These are phyloP conservation scores for Meloidogyne chitwoodi DNA, from an alignment of 1,140 invertebrate genomes.

Conservation along the genomic window DNA sequence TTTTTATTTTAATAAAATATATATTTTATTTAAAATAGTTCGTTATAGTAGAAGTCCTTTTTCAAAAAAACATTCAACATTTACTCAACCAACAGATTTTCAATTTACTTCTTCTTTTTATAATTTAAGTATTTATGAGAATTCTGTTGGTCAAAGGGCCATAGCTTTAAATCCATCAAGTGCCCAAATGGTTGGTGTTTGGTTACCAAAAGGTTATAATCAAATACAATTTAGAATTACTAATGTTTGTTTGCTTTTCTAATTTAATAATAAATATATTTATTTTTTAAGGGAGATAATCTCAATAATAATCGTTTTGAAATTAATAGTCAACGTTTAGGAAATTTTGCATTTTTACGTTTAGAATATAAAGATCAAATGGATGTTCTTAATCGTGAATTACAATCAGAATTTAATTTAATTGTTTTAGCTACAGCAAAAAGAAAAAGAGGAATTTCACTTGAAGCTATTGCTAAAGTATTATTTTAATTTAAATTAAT, in stretches of 20 bases:
- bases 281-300: slow-evolving; percentile 36
- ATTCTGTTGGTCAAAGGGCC: slow-evolving; percentile 16
- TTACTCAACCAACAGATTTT: slow-evolving; percentile 31
- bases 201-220: slow-evolving; percentile 34
- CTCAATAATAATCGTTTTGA: slow-evolving; percentile 35
- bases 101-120: slow-evolving; percentile 42
- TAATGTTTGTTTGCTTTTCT: too few species aligned
- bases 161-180: slow-evolving; percentile 1
- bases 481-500: background rate
- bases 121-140: slow-evolving; percentile 38
- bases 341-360: slow-evolving; percentile 46
- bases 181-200: slow-evolving; percentile 41
- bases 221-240: slow-evolving; percentile 45
- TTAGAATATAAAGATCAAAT: slow-evolving; percentile 33
- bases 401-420: slow-evolving; percentile 38
- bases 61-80: background rate
- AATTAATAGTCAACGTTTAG: slow-evolving; percentile 19
- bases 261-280: background rate
- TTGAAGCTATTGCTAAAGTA: slow-evolving; percentile 35
- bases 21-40: background rate
- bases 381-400: slow-evolving; percentile 41
- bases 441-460: slow-evolving; percentile 33
- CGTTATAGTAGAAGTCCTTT: background rate
- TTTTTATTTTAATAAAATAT: background rate
- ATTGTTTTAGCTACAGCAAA: slow-evolving; percentile 39